Percentiles rank a stretch among this genome's conserved stretches.
Conservation (phyloP, 1,140 invertebrate genomes). For the Halesus radiatus region DNA sequence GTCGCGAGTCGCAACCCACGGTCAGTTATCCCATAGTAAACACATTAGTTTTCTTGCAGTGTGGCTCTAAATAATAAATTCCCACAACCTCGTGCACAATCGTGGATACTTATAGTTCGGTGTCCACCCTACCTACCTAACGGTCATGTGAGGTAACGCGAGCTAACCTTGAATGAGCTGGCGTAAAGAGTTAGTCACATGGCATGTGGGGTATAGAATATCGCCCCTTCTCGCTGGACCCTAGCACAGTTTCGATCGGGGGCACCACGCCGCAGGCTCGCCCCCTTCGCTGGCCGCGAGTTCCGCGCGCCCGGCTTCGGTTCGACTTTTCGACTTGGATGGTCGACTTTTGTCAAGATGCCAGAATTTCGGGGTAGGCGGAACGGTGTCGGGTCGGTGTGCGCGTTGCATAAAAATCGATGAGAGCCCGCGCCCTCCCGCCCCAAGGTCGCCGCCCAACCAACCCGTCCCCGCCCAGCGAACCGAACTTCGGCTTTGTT, state of each 20-base stretch:
- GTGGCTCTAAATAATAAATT: too few species aligned
- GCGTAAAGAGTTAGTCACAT: slow-evolving; percentile 11
- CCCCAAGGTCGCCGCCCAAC: slow-evolving; percentile 16
- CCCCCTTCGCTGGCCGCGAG: neutral
- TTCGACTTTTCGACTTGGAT: neutral
- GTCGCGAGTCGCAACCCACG: neutral
- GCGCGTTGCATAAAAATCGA: slow-evolving; percentile 37
- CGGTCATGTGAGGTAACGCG: neutral
- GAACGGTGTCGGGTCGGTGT: slow-evolving; percentile 34
- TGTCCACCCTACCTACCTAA: too few species aligned
- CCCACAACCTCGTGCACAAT: too few species aligned
- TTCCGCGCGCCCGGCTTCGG: neutral
- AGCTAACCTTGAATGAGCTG: neutral
- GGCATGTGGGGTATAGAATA: neutral
- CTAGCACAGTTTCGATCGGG: slow-evolving; percentile 23
- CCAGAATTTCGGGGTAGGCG: slow-evolving; percentile 33
- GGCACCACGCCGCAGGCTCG: neutral
- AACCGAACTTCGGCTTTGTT: neutral
- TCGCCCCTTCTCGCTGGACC: neutral
- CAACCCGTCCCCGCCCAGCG: neutral
- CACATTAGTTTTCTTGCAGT: too few species aligned
- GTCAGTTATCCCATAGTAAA: too few species aligned
- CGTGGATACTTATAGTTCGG: too few species aligned
- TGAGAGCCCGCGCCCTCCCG: slow-evolving; percentile 9
- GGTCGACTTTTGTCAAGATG: slow-evolving; percentile 23